Conservation (phyloP, 2,888 invertebrate species). For the Eilema griseolum region DNA sequence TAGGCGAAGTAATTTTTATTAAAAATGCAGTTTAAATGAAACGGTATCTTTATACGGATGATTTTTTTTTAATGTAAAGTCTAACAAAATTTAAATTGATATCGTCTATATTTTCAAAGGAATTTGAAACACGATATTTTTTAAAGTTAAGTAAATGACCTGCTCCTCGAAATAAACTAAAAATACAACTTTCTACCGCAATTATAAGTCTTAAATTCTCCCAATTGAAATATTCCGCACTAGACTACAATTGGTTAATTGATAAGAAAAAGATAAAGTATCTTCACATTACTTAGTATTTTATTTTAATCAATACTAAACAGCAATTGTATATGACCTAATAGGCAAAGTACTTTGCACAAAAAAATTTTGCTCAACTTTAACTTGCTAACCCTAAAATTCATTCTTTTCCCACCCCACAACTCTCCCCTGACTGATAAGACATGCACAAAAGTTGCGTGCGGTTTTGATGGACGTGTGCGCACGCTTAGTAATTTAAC, state of each 20-base stretch:
- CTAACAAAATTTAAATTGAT: background rate
- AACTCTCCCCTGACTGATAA: constrained; percentile 37
- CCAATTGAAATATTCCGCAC: too few species aligned
- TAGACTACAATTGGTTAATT: too few species aligned
- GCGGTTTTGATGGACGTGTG: constrained; percentile 62
- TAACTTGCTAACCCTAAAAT: constrained; percentile 37
- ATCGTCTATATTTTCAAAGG: background rate
- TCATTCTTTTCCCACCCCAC: constrained; percentile 14
- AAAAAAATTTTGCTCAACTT: background rate
- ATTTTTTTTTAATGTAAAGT: background rate
- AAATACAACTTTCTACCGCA: too few species aligned
- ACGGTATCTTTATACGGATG: background rate
- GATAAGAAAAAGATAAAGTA: too few species aligned
- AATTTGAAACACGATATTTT: too few species aligned
- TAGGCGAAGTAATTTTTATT: background rate
- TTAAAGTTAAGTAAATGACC: too few species aligned
- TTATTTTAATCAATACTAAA: too few species aligned
- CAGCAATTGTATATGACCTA: background rate
- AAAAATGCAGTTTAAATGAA: background rate
- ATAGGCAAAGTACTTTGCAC: background rate
- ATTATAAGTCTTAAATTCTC: too few species aligned
- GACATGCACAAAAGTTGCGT: constrained; percentile 68
- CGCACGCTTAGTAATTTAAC: constrained; percentile 33
- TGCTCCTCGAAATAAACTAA: too few species aligned
- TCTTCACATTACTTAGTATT: too few species aligned